phyloP scores from a whole-genome alignment of 2,113 vertebrate genomes.

The Nymphicus hollandicus region DNA sequence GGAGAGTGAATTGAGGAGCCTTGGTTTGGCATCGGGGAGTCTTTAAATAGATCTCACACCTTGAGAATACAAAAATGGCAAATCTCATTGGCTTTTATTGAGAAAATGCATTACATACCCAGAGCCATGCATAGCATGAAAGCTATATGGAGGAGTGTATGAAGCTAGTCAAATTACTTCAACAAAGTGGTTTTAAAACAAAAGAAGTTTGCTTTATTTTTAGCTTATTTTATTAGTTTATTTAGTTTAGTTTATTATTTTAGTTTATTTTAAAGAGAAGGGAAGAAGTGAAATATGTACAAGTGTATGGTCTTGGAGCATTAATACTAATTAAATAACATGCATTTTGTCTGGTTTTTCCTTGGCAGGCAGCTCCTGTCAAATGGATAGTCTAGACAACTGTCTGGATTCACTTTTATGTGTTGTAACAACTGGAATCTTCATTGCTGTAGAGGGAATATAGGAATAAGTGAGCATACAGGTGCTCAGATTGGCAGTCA shows the following conservation, averaged over 20 bases:
- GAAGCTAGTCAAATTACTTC: neutral
- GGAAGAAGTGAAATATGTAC: neutral
- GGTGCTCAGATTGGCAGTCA: neutral
- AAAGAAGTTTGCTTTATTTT: neutral
- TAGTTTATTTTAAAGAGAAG: neutral
- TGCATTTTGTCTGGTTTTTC: neutral
- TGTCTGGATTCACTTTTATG: neutral
- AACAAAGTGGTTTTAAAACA: neutral
- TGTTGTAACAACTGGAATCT: neutral
- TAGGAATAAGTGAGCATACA: neutral
- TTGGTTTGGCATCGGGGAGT: neutral
- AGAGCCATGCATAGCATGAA: accelerated
- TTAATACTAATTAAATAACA: neutral
- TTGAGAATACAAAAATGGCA: neutral
- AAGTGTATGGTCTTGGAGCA: neutral
- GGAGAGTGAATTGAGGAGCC: neutral
- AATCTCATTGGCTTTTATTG: neutral
- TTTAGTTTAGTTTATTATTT: neutral
- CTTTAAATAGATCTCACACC: neutral
- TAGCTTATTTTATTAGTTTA: neutral
- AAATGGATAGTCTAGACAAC: neutral
- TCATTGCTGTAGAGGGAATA: neutral
- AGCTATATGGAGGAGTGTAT: neutral
- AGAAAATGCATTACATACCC: neutral
- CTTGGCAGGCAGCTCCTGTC: neutral